These are phyloP conservation scores for Pyrrhosoma nymphula DNA, from an alignment of 2,888 invertebrate species.

Conservation along the genomic window DNA sequence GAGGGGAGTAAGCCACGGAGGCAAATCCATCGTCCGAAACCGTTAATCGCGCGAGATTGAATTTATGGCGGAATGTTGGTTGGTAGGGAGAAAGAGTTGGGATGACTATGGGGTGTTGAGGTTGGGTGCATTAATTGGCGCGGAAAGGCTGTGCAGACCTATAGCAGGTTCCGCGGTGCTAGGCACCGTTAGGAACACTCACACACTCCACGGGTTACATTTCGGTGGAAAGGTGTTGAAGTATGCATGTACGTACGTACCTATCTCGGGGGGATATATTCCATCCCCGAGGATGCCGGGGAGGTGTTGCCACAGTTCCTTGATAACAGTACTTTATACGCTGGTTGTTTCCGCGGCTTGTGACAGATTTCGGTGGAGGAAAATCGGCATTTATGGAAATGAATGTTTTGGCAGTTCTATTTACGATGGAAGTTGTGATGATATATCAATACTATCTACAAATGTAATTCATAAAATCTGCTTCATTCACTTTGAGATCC, in stretches of 20 bases:
- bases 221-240: constrained; percentile 8
- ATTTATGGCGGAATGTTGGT: not conserved
- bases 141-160: constrained; percentile 4
- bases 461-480: no score
- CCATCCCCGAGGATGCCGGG: not conserved
- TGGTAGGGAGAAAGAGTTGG: not conserved
- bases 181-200: not conserved
- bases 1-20: not conserved
- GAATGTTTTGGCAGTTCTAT: not conserved
- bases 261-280: not conserved
- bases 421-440: not conserved
- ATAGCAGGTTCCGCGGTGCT: not conserved
- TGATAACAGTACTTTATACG: not conserved
- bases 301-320: not conserved
- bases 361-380: not conserved
- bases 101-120: not conserved
- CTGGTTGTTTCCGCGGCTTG: not conserved
- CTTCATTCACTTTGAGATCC: no score
- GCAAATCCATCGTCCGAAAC: constrained; percentile 8
- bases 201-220: not conserved
- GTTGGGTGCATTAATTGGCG: constrained; percentile 10
- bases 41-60: constrained; percentile 19
- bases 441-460: no score
- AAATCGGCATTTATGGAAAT: not conserved
- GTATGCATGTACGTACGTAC: not conserved